Base-by-base conservation (phyloP, 2,888 invertebrate species). In the Anaspis maculata region DNA sequence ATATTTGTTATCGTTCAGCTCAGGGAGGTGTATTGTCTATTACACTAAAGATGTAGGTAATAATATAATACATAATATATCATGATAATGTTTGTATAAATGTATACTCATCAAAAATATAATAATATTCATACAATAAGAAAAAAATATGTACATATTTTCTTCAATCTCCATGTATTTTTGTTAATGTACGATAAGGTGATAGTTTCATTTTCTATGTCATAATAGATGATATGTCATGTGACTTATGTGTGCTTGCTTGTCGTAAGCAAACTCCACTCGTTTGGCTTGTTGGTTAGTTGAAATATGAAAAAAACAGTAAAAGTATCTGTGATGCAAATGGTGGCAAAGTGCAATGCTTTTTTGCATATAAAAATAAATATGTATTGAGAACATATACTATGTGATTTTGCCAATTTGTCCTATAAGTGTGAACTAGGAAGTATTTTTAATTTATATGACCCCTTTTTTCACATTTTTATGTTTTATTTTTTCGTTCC, bases 341-440 rank as follows among this genome's bases (percentile, higher is more conserved):
- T 53, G 52, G 53, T 56, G 61, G 64, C 59, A 61, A 61, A 61
- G 64, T 64, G 64, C 64, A 64, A 64, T 64, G 62, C 61, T 64
- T 64, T 58, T 50, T 53, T 49, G 48, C 45, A 47, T 34, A 30
- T 27, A n/a, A n/a, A n/a, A n/a, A n/a, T n/a, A n/a, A n/a, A n/a
- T n/a, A n/a, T 34, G 34, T 34, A 34, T 30, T 38, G 28, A 53
- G 51, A 53, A 48, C 46, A 60, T 52, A 57, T 61, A n/a, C n/a
- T 9, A 19, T 62, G 62, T 63, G 62, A 62, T 63, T 62, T 61
- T 59, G 59, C 61, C 59, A 49, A 59, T 56, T 58, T 62, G 57
- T 60, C 59, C 62, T 62, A 61, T 58, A 49, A 53, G 57, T 61
- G 58, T 61, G 57, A 59, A 56, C 51, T 52, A 57, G 55, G 45